These are phyloP conservation scores for Phylloscopus collybita DNA, from an alignment of 2,797 vertebrate genomes.

Conservation along the genomic window DNA sequence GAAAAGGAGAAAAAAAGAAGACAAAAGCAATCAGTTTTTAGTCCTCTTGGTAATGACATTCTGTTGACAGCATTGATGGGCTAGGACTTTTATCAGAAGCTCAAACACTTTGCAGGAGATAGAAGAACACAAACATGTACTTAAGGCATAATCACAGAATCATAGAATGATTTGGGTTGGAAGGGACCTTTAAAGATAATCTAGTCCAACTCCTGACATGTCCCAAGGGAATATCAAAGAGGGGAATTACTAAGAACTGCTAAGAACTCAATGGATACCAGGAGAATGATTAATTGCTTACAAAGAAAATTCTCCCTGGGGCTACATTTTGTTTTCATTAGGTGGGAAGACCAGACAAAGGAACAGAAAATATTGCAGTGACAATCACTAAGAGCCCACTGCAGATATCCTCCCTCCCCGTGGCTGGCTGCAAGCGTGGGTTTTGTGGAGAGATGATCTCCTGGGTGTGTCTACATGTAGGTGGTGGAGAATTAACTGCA, in stretches of 20 bases:
- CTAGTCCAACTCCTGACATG: not conserved
- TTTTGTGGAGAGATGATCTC: not conserved
- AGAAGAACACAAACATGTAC: not conserved
- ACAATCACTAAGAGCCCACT: not conserved
- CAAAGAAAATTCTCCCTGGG: not conserved
- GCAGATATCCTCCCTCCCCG: not conserved
- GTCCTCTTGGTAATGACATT: not conserved
- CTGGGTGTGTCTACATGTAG: not conserved
- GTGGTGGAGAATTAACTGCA: not conserved
- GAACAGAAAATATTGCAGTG: not conserved
- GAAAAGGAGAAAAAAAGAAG: not conserved
- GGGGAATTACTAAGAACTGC: not conserved
- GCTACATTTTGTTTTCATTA: not conserved
- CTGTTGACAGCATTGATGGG: not conserved
- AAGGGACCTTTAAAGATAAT: not conserved
- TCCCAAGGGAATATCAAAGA: not conserved
- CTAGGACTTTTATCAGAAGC: not conserved
- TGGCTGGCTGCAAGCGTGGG: not conserved
- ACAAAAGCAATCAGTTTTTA: not conserved
- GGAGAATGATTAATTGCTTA: slow-evolving; percentile 14
- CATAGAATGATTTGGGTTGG: not conserved
- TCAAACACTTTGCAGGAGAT: not conserved
- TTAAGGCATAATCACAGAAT: slow-evolving; percentile 7
- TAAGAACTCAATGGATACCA: not conserved
- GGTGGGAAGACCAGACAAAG: not conserved